These are phyloP conservation scores for Galaxias olidus DNA, from an alignment of 2,797 vertebrate species.

Conservation along the genomic window DNA sequence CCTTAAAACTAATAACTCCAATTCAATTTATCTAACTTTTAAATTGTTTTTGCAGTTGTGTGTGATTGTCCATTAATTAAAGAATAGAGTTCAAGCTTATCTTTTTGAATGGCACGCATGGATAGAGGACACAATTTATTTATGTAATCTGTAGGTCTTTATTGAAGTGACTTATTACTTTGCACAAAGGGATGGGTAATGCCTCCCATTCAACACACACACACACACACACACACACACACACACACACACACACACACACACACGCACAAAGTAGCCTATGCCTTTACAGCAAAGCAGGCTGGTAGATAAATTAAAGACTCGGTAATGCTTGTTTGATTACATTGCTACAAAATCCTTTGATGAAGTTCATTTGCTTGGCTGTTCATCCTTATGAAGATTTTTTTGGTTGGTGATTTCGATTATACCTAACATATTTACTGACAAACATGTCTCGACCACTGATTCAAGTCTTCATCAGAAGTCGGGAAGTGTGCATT, in stretches of 20 bases:
- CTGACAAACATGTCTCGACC: neutral
- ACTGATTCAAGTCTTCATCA: conserved; percentile 18
- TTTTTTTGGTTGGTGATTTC: conserved; percentile 16
- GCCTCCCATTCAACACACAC: neutral
- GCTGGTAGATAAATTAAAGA: conserved; percentile 10
- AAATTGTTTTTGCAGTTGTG: no score
- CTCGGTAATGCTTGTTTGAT: conserved; percentile 27
- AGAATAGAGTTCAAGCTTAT: no score
- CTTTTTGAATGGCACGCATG: no score
- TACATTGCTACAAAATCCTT: conserved; percentile 38
- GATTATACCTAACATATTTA: conserved; percentile 13
- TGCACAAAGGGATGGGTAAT: conserved; percentile 21
- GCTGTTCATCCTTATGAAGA: conserved; percentile 16
- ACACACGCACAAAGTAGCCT: conserved; percentile 6
- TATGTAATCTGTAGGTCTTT: no score
- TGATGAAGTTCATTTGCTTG: conserved; percentile 47
- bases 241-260: conserved; percentile 8
- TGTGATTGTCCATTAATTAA: no score
- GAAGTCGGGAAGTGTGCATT: conserved; percentile 20
- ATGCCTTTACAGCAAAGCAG: neutral
- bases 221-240: conserved; percentile 8
- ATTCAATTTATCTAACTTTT: no score
- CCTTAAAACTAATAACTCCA: no score
- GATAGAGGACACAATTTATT: no score
- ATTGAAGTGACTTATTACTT: no score